Percentiles rank a stretch among this genome's conserved stretches.
Conservation (phyloP, 2,888 invertebrate species). For the Ectemnius lituratus region DNA sequence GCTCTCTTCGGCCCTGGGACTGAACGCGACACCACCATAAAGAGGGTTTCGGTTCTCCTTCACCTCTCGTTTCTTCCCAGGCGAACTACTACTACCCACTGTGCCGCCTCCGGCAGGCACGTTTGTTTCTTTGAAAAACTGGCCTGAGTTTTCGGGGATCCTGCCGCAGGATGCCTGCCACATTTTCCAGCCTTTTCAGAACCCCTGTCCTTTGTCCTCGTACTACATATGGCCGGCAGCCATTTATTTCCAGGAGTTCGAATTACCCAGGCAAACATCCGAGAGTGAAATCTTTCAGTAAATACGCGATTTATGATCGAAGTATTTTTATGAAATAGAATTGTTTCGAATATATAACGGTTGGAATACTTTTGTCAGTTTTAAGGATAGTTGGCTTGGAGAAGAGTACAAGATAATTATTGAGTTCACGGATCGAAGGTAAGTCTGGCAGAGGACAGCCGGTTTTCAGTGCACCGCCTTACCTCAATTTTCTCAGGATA, state of each 20-base stretch:
- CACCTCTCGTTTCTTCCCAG: conserved; percentile 24
- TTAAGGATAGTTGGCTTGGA: not conserved
- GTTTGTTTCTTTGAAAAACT: conserved; percentile 14
- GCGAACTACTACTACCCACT: not conserved
- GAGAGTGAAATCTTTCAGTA: not conserved
- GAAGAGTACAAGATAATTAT: not conserved
- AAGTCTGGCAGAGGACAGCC: not conserved
- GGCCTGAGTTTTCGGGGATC: conserved; percentile 8
- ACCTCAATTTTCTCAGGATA: not conserved
- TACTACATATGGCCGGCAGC: not conserved
- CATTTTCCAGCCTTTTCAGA: conserved; percentile 18
- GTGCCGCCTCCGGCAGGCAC: not conserved
- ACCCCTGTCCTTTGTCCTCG: not conserved
- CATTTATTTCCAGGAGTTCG: not conserved
- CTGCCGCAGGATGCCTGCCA: conserved; percentile 20
- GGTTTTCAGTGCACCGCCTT: not conserved
- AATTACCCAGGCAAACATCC: conserved; percentile 2
- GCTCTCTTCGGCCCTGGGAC: conserved; percentile 13
- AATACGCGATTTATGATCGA: not conserved
- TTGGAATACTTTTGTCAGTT: not conserved
- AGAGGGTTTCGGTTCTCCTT: conserved; percentile 28
- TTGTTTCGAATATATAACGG: not conserved
- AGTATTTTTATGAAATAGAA: not conserved
- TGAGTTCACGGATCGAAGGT: not conserved
- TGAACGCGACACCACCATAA: not conserved